Percentiles rank a stretch among this genome's conserved stretches.
These are phyloP conservation scores for Asteroscopus sphinx DNA, from an alignment of 2,888 invertebrate species.

Conservation along the genomic window DNA sequence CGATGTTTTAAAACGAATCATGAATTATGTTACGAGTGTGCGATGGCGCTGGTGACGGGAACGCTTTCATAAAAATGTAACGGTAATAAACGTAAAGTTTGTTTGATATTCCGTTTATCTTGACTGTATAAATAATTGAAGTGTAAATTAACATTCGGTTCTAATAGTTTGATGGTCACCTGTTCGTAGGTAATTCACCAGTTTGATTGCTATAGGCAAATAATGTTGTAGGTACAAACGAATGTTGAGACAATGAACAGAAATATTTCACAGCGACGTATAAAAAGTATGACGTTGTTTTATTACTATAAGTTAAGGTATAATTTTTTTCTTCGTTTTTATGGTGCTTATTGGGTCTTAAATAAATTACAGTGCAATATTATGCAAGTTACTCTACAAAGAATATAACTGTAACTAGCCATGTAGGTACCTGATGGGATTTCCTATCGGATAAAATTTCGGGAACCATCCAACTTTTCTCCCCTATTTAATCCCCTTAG, in stretches of 20 bases:
- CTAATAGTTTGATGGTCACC: constrained; percentile 26
- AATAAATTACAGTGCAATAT: too few relatives aligned
- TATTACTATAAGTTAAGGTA: not conserved
- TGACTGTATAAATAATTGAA: constrained; percentile 32
- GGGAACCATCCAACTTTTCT: too few relatives aligned
- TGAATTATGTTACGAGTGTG: constrained; percentile 48
- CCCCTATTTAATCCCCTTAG: too few relatives aligned
- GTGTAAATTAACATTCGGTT: constrained; percentile 38
- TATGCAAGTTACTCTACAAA: too few relatives aligned
- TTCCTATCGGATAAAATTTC: too few relatives aligned
- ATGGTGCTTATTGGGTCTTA: too few relatives aligned
- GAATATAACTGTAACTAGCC: too few relatives aligned
- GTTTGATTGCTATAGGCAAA: constrained; percentile 42
- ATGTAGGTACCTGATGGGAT: too few relatives aligned
- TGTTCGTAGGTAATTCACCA: constrained; percentile 6
- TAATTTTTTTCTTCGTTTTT: too few relatives aligned
- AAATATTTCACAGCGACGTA: not conserved
- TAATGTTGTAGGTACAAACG: constrained; percentile 22
- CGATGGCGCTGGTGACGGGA: constrained; percentile 25
- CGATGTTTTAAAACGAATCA: constrained; percentile 41
- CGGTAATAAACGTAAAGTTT: constrained; percentile 39
- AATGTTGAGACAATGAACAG: not conserved
- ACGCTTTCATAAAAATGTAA: constrained; percentile 52
- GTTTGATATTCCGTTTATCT: constrained; percentile 31
- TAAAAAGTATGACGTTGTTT: not conserved